Conservation (phyloP, 2,888 invertebrate species). For the Hypercompe scribonia region DNA sequence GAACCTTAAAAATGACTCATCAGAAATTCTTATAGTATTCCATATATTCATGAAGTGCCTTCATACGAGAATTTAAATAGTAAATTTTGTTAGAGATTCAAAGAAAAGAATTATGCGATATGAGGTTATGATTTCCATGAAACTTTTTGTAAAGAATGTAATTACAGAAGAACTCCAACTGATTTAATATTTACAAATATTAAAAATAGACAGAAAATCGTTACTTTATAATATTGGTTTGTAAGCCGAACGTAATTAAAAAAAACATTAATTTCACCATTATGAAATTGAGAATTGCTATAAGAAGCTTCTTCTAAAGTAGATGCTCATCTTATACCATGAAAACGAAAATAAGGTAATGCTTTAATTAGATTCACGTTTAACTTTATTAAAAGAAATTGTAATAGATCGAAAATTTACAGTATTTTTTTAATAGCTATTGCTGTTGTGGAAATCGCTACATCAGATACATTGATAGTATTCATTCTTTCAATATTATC, state of each 20-base stretch:
- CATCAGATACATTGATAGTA: neutral
- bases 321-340: neutral
- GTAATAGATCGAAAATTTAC: neutral
- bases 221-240: neutral
- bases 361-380: neutral
- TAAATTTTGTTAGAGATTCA: slow-evolving; percentile 8
- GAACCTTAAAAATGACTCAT: slow-evolving; percentile 4
- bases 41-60: slow-evolving; percentile 18
- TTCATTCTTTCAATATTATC: neutral
- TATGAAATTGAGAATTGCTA: neutral
- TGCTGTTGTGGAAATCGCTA: too few relatives aligned
- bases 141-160: neutral
- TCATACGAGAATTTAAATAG: slow-evolving; percentile 24
- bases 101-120: slow-evolving; percentile 13
- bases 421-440: neutral
- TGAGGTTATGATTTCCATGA: slow-evolving; percentile 16
- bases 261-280: neutral
- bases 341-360: neutral
- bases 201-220: neutral
- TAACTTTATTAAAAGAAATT: neutral
- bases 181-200: neutral
- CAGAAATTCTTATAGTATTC: slow-evolving; percentile 15
- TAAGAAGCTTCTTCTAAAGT: neutral
- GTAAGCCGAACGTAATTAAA: neutral
- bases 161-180: neutral